phyloP scores from a whole-genome alignment of 2,113 vertebrate species.

The Tetrax tetrax region DNA sequence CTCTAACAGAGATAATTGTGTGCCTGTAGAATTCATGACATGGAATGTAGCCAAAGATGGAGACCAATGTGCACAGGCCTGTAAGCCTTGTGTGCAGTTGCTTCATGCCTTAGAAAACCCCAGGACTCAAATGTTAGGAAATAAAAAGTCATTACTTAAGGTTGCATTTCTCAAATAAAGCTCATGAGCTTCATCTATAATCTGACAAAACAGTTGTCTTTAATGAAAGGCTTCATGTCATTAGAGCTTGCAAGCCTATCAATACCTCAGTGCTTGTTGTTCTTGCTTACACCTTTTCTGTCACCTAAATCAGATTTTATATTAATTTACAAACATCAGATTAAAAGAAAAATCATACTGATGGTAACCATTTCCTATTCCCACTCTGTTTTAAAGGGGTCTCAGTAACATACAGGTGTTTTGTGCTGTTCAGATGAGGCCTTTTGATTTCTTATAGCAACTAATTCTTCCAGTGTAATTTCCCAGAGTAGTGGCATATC shows the following conservation, averaged over 20 bases:
- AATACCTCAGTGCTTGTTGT: not conserved
- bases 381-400: not conserved
- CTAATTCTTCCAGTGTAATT: not conserved
- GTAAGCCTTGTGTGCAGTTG: not conserved
- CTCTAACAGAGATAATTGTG: not conserved
- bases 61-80: not conserved
- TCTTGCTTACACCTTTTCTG: not conserved
- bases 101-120: not conserved
- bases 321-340: not conserved
- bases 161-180: not conserved
- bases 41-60: not conserved
- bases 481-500: not conserved
- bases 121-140: not conserved
- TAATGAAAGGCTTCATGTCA: not conserved
- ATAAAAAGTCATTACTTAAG: not conserved
- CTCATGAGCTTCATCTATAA: not conserved
- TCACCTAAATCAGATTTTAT: not conserved
- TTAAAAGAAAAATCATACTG: not conserved
- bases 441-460: not conserved
- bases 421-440: not conserved
- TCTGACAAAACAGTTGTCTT: not conserved
- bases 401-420: not conserved
- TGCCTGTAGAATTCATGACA: slow-evolving; percentile 6
- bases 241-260: not conserved
- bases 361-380: not conserved